Evolutionary conservation across 2,797 vertebrate species (phyloP).

Genomic region (Spinus olivaceus): DNA sequence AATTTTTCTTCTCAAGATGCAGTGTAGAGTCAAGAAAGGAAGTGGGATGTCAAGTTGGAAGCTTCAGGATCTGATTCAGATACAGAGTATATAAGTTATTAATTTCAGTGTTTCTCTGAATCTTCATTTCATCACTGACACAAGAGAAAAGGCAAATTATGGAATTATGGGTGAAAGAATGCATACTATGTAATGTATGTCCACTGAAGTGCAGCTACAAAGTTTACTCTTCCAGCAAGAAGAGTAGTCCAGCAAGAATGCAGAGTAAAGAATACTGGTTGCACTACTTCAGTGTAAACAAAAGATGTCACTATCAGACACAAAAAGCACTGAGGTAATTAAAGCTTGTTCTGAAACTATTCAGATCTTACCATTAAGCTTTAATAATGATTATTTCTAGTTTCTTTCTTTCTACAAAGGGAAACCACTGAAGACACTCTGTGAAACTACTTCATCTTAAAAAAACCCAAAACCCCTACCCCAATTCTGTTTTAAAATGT

Average conservation of each 20-base stretch:
- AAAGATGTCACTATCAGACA: conserved; percentile 32
- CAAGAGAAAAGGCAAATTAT: neutral
- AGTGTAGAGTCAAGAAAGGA: neutral
- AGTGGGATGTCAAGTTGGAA: neutral
- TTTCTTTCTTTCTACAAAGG: conserved; percentile 69
- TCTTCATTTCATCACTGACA: neutral
- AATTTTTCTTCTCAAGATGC: neutral
- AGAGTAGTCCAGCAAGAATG: neutral
- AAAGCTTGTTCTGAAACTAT: neutral
- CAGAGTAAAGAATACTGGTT: neutral
- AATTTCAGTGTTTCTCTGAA: neutral
- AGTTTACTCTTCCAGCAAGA: neutral
- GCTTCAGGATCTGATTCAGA: neutral
- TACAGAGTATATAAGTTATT: neutral
- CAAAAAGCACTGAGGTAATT: neutral
- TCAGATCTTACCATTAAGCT: neutral
- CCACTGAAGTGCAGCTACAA: neutral
- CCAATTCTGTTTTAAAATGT: neutral
- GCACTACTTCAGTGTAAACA: conserved; percentile 24
- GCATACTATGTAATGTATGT: fast-evolving
- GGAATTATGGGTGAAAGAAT: neutral
- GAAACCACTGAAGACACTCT: conserved; percentile 66
- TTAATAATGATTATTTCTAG: conserved; percentile 12
- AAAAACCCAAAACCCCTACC: neutral
- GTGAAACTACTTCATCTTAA: neutral